Evolutionary conservation across 1,140 invertebrate genomes (phyloP), one percentile per base, ranked within the genome.

Genomic region (Hyposmocoma kahamanoa): DNA sequence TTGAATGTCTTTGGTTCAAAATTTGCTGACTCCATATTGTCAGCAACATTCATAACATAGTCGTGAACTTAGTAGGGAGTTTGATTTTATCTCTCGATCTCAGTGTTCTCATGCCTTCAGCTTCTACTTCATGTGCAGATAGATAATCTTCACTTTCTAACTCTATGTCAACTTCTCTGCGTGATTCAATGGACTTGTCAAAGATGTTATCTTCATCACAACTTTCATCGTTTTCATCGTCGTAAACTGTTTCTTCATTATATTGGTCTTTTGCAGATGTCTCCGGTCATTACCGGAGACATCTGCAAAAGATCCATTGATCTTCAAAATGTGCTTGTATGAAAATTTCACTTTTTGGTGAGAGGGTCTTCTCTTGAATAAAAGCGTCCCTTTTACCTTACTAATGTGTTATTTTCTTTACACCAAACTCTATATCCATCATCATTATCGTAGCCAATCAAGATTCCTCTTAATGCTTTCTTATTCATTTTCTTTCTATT

Each of bases 391-490:
- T 24, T n/a, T 24, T n/a, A 24, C 8, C 24, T 39, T 1, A 41
- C 11, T 26, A 48, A 20, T 11, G 34, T 18, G 18, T 48, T 28
- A 11, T 26, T 48, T 9, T 41, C 36, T 41, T n/a, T 2, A n/a
- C 18, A 3, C 48, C 48, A 50, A 22, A 50, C 9, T 24, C 42
- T 26, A 15, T 51, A 45, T 10, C 50, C 44, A 10, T 53, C 50
- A 42, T 47, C 38, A n/a, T 32, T 22, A 20, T 53, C 38, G 19
- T 53, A 53, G 1, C 43, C 50, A 20, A 47, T 22, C 10, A 41
- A 41, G 42, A 45, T 56, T 22, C 34, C 26, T 18, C 30, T 54
- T 32, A 24, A 17, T 5, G 48, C 50, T 59, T 72, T 69, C 26
- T 52, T 57, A 19, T 72, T 57, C 32, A 53, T 36, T 43, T 48